Conservation (phyloP, 2,797 vertebrate species). For the Smutsia gigantea region DNA sequence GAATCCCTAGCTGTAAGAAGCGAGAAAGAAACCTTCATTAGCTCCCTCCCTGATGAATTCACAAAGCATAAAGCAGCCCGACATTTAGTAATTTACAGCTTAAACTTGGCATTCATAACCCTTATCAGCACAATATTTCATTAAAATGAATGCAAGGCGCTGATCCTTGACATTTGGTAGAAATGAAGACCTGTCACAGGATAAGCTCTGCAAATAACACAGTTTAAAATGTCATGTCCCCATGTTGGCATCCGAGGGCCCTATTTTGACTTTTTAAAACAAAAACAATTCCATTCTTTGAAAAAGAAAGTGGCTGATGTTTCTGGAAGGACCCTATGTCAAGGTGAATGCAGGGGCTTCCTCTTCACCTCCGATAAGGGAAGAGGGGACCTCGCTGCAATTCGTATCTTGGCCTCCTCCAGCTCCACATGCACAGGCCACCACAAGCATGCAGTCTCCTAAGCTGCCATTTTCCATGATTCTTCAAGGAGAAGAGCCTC, state of each 20-base stretch:
- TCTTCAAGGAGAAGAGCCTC: slow-evolving; percentile 51
- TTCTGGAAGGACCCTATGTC: neutral
- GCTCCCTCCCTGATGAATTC: slow-evolving; percentile 62
- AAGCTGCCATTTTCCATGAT: neutral
- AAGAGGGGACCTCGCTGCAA: neutral
- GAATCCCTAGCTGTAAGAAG: slow-evolving; percentile 95
- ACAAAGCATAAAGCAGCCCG: slow-evolving; percentile 81
- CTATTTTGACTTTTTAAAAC: slow-evolving; percentile 69
- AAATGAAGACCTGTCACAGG: slow-evolving; percentile 74
- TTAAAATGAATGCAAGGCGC: slow-evolving; percentile 77
- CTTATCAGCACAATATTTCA: slow-evolving; percentile 76
- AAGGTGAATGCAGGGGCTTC: neutral
- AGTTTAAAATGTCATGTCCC: slow-evolving; percentile 83
- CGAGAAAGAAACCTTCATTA: slow-evolving; percentile 81
- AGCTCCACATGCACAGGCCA: neutral
- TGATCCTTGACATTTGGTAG: slow-evolving; percentile 80
- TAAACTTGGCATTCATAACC: slow-evolving; percentile 78
- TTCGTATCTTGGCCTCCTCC: neutral
- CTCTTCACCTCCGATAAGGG: neutral
- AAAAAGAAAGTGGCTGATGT: neutral
- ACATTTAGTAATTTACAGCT: slow-evolving; percentile 80
- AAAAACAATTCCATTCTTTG: slow-evolving; percentile 63
- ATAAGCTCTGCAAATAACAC: slow-evolving; percentile 80
- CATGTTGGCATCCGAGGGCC: slow-evolving; percentile 45
- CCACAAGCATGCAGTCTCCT: neutral